Evolutionary conservation across 2,888 invertebrate species (phyloP).

Genomic region (Galerucella pusilla): DNA sequence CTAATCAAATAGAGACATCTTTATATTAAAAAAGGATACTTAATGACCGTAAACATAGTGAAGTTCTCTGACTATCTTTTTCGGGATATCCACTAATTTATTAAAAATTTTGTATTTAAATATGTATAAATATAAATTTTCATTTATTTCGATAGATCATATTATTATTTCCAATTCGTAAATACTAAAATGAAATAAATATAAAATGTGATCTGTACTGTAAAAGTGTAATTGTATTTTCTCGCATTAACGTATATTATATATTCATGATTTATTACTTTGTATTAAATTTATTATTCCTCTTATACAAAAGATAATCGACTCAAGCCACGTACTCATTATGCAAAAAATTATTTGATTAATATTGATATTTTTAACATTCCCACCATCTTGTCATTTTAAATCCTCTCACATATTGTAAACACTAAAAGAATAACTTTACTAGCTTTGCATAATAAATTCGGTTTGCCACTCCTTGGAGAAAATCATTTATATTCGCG

Average conservation of each 20-base stretch:
- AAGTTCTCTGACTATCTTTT: too few relatives aligned
- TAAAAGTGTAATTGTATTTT: too few relatives aligned
- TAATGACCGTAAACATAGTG: too few relatives aligned
- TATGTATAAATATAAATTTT: too few relatives aligned
- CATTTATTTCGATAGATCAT: too few relatives aligned
- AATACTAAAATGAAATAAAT: too few relatives aligned
- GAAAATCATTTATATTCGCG: conserved; percentile 33
- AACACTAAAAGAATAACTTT: conserved; percentile 35
- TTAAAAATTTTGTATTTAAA: too few relatives aligned
- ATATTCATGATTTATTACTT: neutral
- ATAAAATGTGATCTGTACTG: too few relatives aligned
- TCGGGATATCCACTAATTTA: too few relatives aligned
- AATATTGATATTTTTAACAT: conserved; percentile 30
- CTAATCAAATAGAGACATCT: too few relatives aligned
- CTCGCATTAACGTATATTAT: neutral
- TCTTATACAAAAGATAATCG: conserved; percentile 2
- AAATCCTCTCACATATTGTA: conserved; percentile 34
- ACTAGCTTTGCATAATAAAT: conserved; percentile 36
- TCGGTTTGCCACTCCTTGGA: conserved; percentile 26
- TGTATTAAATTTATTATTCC: neutral
- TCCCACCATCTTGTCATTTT: conserved; percentile 31
- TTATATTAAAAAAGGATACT: too few relatives aligned
- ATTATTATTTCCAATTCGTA: too few relatives aligned
- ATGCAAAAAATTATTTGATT: conserved; percentile 31
- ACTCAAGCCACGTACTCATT: conserved; percentile 19